A percentile compares a stretch with the other conserved stretches of the same genome.
phyloP scores from a whole-genome alignment of 2,113 vertebrate species.

The Dicerorhinus sumatrensis region DNA sequence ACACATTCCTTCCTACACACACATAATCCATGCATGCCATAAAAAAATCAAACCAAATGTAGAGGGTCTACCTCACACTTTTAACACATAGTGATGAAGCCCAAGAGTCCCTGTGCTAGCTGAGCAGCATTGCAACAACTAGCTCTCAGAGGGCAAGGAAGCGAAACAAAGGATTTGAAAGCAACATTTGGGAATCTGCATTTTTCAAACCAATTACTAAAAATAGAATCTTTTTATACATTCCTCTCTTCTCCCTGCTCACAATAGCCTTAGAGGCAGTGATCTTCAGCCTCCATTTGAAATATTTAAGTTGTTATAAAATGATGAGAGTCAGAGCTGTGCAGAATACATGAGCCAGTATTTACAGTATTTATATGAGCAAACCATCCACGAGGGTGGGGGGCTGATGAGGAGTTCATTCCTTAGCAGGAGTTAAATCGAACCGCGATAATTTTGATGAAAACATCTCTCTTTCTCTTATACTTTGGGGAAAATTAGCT shows the following conservation, averaged over 20 bases:
- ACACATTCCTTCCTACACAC: not conserved
- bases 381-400: not conserved
- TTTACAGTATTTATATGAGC: not conserved
- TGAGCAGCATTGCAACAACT: not conserved
- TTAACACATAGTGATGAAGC: not conserved
- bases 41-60: not conserved
- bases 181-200: not conserved
- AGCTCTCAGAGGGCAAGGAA: not conserved
- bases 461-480: not conserved
- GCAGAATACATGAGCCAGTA: not conserved
- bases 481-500: not conserved
- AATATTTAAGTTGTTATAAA: constrained; percentile 24
- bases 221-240: constrained; percentile 3
- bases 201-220: constrained; percentile 18
- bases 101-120: not conserved
- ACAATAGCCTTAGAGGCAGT: not conserved
- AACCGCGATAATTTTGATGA: not conserved
- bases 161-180: not conserved
- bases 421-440: not conserved
- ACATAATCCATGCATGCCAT: not conserved
- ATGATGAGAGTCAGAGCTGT: not conserved
- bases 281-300: not conserved
- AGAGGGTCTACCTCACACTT: not conserved
- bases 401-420: not conserved
- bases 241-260: not conserved